These are phyloP conservation scores for Aphelocoma coerulescens DNA, from an alignment of 2,113 vertebrate species.

Conservation along the genomic window DNA sequence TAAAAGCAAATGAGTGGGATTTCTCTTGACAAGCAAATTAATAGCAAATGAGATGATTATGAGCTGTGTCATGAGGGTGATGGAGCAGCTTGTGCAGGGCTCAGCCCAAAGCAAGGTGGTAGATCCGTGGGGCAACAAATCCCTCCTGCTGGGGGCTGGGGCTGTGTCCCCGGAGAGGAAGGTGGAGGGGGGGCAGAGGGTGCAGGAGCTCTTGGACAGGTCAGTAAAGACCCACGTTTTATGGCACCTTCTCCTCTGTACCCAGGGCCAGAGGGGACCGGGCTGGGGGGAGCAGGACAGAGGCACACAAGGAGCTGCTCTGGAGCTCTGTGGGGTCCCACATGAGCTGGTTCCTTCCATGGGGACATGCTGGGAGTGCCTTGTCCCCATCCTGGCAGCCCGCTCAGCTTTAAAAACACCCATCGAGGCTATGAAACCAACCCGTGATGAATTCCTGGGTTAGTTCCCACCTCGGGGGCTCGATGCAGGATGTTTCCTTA, in stretches of 20 bases:
- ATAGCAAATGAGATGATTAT: slow-evolving; percentile 11
- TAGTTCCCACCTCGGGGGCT: neutral
- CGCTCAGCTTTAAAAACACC: neutral
- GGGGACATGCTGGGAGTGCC: fast-evolving
- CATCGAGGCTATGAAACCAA: fast-evolving
- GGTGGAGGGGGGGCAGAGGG: neutral
- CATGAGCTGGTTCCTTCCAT: fast-evolving
- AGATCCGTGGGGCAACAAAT: fast-evolving
- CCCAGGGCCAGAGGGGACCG: neutral
- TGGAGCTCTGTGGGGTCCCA: neutral
- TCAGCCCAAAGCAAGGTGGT: neutral
- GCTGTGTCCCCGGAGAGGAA: neutral
- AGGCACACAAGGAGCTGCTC: neutral
- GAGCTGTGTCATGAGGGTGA: neutral
- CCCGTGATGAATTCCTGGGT: neutral
- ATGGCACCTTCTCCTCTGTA: neutral
- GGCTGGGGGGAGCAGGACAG: neutral
- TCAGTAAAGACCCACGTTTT: neutral
- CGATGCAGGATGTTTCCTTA: neutral
- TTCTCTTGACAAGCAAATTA: slow-evolving; percentile 41
- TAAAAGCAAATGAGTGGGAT: slow-evolving; percentile 18
- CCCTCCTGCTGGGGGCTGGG: neutral
- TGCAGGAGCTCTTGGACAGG: neutral
- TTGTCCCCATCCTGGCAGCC: neutral
- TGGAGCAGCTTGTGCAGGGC: slow-evolving; percentile 14